phyloP scores from a whole-genome alignment of 2,113 vertebrate genomes.

The Perognathus longimembris region DNA sequence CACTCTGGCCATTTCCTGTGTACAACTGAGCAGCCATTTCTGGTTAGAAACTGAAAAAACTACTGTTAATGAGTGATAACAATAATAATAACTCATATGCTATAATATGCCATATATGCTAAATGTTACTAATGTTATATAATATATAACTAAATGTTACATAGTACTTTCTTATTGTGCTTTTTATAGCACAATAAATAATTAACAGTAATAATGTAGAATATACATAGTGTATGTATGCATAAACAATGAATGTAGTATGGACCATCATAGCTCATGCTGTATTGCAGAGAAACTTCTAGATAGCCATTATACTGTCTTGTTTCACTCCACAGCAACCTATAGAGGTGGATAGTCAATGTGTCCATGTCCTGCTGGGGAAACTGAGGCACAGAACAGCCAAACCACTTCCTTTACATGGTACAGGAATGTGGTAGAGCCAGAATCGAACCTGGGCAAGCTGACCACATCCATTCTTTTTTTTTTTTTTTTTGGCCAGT shows the following conservation, averaged over 20 bases:
- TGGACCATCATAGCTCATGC: neutral
- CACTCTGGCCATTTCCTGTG: neutral
- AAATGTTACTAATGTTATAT: neutral
- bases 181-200: neutral
- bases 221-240: neutral
- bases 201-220: neutral
- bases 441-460: neutral
- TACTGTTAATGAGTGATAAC: neutral
- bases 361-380: neutral
- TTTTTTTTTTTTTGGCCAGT: too few species aligned
- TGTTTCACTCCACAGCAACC: neutral
- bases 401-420: too few species aligned
- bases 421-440: neutral
- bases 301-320: neutral
- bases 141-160: neutral
- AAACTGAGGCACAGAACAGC: neutral
- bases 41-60: conserved; percentile 49
- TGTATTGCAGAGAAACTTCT: neutral
- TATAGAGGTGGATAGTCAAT: neutral
- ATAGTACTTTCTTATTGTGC: neutral
- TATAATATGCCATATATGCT: neutral
- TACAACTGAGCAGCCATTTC: neutral
- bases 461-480: neutral
- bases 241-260: neutral
- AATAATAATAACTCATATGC: neutral